These are phyloP conservation scores for Dicentrarchus labrax DNA, from an alignment of 2,113 vertebrate genomes.

Conservation along the genomic window DNA sequence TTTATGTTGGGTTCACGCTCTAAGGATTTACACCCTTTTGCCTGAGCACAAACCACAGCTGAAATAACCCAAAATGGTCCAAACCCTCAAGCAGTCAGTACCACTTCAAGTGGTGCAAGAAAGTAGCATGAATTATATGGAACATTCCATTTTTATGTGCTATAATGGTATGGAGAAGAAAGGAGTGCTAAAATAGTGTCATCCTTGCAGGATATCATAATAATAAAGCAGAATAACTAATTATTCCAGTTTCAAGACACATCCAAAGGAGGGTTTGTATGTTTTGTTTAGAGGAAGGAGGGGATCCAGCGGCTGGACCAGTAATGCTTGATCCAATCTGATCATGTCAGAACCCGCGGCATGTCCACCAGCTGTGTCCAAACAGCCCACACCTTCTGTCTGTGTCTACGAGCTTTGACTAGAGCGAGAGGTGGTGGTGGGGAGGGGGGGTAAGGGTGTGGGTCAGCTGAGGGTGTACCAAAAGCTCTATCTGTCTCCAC, in stretches of 20 bases:
- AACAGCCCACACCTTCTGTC: constrained; percentile 50
- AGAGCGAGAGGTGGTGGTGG: constrained; percentile 9
- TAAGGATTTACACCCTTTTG: constrained; percentile 73
- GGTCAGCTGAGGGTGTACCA: constrained; percentile 65
- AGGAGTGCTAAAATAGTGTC: background rate
- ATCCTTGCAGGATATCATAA: constrained; percentile 26
- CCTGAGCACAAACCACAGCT: constrained; percentile 77
- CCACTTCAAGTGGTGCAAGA: constrained; percentile 50
- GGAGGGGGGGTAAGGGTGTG: constrained; percentile 22
- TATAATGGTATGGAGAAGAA: constrained; percentile 5
- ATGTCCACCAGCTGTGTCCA: constrained; percentile 73
- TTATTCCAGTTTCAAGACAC: background rate
- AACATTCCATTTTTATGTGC: constrained; percentile 41
- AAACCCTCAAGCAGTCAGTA: constrained; percentile 66
- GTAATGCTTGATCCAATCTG: constrained; percentile 29
- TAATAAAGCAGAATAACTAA: constrained; percentile 18
- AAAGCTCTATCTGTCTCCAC: constrained; percentile 42
- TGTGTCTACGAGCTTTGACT: constrained; percentile 41
- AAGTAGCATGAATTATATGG: constrained; percentile 39
- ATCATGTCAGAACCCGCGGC: constrained; percentile 39
- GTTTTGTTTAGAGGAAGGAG: constrained; percentile 23
- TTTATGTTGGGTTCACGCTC: constrained; percentile 59
- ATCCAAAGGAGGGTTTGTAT: constrained; percentile 14
- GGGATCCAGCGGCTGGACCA: constrained; percentile 1
- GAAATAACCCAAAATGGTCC: constrained; percentile 71